Base-by-base conservation (phyloP, 2,113 vertebrate species). In the Thamnophis sirtalis region DNA sequence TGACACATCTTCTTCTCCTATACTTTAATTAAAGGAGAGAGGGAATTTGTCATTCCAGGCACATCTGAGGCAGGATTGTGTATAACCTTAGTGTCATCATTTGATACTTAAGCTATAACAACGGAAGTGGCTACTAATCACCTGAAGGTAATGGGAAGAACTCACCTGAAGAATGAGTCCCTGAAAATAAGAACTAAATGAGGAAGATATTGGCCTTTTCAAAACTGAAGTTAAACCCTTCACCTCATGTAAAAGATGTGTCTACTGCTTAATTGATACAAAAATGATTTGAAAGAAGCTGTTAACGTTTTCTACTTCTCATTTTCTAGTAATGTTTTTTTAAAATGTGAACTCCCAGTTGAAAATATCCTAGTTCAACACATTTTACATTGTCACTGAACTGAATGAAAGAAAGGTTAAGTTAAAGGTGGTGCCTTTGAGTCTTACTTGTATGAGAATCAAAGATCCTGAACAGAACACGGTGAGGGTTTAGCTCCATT, bases 1-100 rank as follows among this genome's bases (percentile, higher is more conserved):
- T 54, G 54, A 54, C 73, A 88, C 33, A 10, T 28, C 60, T 50
- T 63, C 63, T 58, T 24, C 28, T n/a, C n/a, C 38, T 91, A 58
- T 89, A 63, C 54, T 91, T 93, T 91, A 93, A 93, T 88, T 93
- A 93, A 91, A 84, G 6, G 48, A 88, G 48, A 21, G 56, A 92
- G 33, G 11, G 85, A 17, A 38, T 0, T 0, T 91, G 85, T 68
- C 9, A 26, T 84, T 87, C 26, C 53, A 85, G 13, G 84, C 51
- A 56, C 93, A 91, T 43, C 43, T 10, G 0, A 84, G 56, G 28
- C 55, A 86, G 55, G 68, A 63, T 55, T 80, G 26, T 80, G 94
- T 92, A 89, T 91, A 87, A 86, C 90, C 89, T 80, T 26, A 56
- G 50, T 9, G 22, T 92, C 51, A 73, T 90, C 60, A 91, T 80